Evolutionary conservation across 2,113 vertebrate genomes (phyloP), one percentile per base, ranked within the genome.

Genomic region (Poeciliopsis turrubarensis): DNA sequence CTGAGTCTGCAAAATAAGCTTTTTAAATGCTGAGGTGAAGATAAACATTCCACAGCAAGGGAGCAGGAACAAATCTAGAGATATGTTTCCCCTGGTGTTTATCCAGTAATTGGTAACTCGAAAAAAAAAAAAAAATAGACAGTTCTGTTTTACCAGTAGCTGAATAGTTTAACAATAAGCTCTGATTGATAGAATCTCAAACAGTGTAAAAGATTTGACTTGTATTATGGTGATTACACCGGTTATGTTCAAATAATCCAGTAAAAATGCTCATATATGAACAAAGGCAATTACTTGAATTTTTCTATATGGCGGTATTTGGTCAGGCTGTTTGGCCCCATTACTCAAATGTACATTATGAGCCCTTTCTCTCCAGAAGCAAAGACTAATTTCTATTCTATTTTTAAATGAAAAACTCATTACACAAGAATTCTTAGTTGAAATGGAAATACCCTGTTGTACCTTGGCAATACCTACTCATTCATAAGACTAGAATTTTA

Each of bases 1-100:
- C 74, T 83, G 68, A 87, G 76, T 78, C 73, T 87, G 87, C 80
- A 80, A 81, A 78, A 75, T 68, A 71, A 75, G 73, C 76, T 76
- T 65, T 72, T 86, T 69, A 80, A 73, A 65, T 72, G n/a, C 63
- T 60, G 29, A 83, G 80, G 82, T 84, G 83, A 87, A 86, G 85
- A 82, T 68, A 85, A 89, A 86, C 63, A 7, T 85, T 79, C 89
- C 76, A 84, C 79, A 87, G 34, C 57, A 89, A 81, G 81, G 91
- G 91, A 93, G 92, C 93, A 94, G 89, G 83, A 83, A 88, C 88
- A 84, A 68, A 87, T 89, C 78, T 78, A 85, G 75, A 78, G 39
- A 66, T 44, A 47, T 78, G 44, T n/a, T 61, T n/a, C 65, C 37
- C 68, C 54, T 60, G 13, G 22, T 47, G n/a, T 22, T 27, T 12